Base-by-base conservation (phyloP, 92 coral and sea anemone species). In the Bergia sp. region DNA sequence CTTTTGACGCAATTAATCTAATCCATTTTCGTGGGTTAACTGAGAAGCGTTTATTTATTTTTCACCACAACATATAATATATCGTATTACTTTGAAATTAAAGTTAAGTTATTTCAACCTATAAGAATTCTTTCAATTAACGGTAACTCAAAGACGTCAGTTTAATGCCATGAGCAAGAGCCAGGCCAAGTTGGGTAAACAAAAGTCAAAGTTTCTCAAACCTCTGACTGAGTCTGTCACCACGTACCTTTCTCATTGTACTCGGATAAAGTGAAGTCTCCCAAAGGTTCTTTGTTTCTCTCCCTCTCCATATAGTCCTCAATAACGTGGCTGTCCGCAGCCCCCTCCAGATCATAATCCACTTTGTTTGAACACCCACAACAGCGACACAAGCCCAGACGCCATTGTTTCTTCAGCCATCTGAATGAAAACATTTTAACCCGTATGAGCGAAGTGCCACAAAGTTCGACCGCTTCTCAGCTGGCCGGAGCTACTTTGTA, bases 241-340 rank as follows among this genome's bases (percentile, higher is more conserved):
- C 3, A 50, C 37, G 16, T 79, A 95, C 98, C 99, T 97, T 97
- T 97, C 86, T 97, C 99, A 69, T 93, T 97, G 95, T 97, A 97
- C 73, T 97, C 98, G 7, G 99, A 94, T 15, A 97, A 88, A 7
- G 96, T 97, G 76, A 97, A 95, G 89, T 97, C 97, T 37, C 97
- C 98, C 39, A 94, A 81, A 12, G 92, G 93, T 80, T 92, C 97
- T 75, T 95, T 97, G n/a, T 88, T 77, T 71, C 93, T 74, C 85
- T 97, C 99, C 81, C 92, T 90, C 76, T 94, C 94, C 81, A 97
- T 85, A 90, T 86, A 96, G 81, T 97, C 99, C 89, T 97, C 98
- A 23, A 94, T n/a, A 58, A 80, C 86, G 71, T 82, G 89, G 16
- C 90, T 79, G 21, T 90, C 67, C 8, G 88, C 94, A 74, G 92